phyloP scores from a whole-genome alignment of 2,797 vertebrate species.

The Notolabrus celidotus region DNA sequence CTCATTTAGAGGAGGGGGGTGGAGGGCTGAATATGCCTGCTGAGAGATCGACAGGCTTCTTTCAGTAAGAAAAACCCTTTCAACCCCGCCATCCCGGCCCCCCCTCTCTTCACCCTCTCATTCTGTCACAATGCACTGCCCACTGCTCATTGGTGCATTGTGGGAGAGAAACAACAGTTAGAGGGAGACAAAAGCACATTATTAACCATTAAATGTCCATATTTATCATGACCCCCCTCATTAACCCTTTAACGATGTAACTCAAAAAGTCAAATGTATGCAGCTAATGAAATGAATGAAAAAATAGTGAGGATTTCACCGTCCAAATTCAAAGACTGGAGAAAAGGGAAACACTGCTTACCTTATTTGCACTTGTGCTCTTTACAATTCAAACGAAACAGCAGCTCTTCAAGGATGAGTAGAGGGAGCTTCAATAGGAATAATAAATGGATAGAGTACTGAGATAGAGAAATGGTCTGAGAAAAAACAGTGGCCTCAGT shows the following conservation, averaged over 20 bases:
- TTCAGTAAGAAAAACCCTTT: conserved; percentile 78
- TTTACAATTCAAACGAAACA: conserved; percentile 40
- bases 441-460: conserved; percentile 22
- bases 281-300: background rate
- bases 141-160: conserved; percentile 58
- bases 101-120: conserved; percentile 62
- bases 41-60: conserved; percentile 88
- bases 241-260: conserved; percentile 27
- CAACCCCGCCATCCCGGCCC: conserved; percentile 13
- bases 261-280: conserved; percentile 6
- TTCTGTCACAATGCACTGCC: conserved; percentile 52
- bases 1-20: conserved; percentile 68
- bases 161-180: conserved; percentile 61
- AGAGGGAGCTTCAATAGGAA: conserved; percentile 5
- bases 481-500: conserved; percentile 39
- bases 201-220: conserved; percentile 48
- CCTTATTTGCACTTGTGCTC: conserved; percentile 21
- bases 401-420: conserved; percentile 27
- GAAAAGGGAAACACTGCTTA: background rate
- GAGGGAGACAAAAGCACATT: conserved; percentile 68
- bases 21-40: conserved; percentile 78
- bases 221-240: conserved; percentile 38
- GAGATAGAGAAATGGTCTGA: conserved; percentile 34
- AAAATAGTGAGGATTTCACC: background rate
- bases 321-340: conserved; percentile 3